Evolutionary conservation across 1,140 invertebrate genomes (phyloP).

Genomic region (Planococcus citri): DNA sequence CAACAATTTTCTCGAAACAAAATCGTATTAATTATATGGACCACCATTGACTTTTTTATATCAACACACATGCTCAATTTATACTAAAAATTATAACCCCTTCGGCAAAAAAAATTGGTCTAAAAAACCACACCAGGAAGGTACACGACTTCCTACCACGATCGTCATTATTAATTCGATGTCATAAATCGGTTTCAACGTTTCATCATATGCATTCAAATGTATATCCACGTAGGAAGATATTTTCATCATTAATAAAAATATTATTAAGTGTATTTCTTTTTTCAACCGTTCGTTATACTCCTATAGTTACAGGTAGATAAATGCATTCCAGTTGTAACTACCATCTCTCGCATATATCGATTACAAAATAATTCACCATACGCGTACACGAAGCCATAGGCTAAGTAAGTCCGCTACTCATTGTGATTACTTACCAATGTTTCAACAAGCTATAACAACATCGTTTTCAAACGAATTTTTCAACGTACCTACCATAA

Average conservation of each 20-base stretch:
- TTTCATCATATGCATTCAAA: too few relatives aligned
- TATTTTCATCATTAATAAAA: conserved; percentile 5
- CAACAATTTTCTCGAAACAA: too few relatives aligned
- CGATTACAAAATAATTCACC: conserved; percentile 18
- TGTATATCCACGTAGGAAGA: background rate
- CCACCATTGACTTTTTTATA: too few relatives aligned
- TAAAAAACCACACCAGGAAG: too few relatives aligned
- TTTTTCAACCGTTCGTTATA: background rate
- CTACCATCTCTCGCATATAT: background rate
- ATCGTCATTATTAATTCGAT: too few relatives aligned
- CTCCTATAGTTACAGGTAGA: background rate
- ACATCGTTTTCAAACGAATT: conserved; percentile 16
- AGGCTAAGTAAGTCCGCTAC: background rate
- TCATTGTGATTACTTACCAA: conserved; percentile 9
- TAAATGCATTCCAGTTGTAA: background rate
- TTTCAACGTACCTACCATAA: background rate
- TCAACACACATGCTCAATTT: too few relatives aligned
- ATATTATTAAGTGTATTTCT: background rate
- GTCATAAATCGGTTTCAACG: too few relatives aligned
- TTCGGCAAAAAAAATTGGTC: too few relatives aligned
- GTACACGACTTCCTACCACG: too few relatives aligned
- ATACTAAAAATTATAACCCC: too few relatives aligned
- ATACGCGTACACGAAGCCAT: background rate
- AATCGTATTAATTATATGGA: too few relatives aligned
- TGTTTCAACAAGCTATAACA: conserved; percentile 9